Percentiles rank a stretch among this genome's conserved stretches.
phyloP scores from a whole-genome alignment of 2,113 vertebrate genomes.

The Melanocharis versteri region DNA sequence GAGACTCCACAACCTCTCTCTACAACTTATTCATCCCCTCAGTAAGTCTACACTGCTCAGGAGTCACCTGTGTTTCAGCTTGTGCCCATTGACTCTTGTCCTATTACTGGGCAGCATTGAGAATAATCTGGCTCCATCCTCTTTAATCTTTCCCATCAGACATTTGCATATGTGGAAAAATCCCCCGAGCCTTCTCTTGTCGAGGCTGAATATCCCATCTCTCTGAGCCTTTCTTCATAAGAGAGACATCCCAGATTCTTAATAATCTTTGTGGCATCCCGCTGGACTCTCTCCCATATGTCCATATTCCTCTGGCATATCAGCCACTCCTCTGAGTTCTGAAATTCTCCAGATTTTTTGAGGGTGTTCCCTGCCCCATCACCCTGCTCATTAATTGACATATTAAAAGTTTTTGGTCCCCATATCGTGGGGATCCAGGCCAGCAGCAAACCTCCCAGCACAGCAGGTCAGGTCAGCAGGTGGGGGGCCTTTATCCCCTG shows the following conservation, averaged over 20 bases:
- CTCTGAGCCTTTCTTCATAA: neutral
- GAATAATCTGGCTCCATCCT: neutral
- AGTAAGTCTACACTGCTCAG: neutral
- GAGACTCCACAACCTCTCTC: neutral
- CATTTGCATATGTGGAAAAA: neutral
- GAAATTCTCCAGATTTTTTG: neutral
- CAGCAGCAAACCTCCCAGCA: neutral
- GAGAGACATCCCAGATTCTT: neutral
- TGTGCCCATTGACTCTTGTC: neutral
- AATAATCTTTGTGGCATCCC: neutral
- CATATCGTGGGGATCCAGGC: fast-evolving
- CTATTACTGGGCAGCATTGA: neutral
- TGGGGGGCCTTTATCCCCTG: neutral
- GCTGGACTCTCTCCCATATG: neutral
- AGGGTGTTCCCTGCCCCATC: fast-evolving
- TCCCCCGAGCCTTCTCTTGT: neutral
- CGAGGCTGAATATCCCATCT: neutral
- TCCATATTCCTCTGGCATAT: neutral
- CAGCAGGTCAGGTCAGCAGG: neutral
- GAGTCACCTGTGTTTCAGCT: neutral
- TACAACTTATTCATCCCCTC: neutral
- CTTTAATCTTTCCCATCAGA: neutral
- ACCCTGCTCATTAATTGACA: neutral
- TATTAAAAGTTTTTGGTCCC: neutral
- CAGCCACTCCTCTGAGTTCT: neutral